Evolutionary conservation across 1,140 invertebrate species (phyloP), one percentile per base, ranked within the genome.

Genomic region (Mesaphorura yosii): DNA sequence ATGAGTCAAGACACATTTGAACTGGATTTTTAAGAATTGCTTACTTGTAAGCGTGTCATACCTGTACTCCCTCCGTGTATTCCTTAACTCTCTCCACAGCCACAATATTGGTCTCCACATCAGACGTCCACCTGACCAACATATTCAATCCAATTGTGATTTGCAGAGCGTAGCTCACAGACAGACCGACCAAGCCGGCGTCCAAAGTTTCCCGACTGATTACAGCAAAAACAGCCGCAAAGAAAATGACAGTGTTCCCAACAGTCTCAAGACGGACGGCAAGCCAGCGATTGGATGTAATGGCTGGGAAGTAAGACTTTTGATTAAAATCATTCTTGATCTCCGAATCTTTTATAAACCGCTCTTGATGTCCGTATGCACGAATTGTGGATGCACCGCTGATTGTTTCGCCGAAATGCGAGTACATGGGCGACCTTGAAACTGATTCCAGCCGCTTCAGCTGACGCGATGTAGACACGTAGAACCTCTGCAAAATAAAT

Each of bases 391-490:
- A 73, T 0, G 81, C 78, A 42, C 84, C 84, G 69, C 60, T 39
- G 50, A 64, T 49, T 3, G 51, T 93, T 77, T 97, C 93, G 44
- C 90, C 86, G 69, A 98, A 97, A 72, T 98, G 93, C 3, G 92
- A 93, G 71, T 95, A 98, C 65, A 98, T 95, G 0, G 95, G 94
- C 14, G 92, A 97, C 42, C 91, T 4, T 17, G 46, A 31, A 10
- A 95, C 83, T 0, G 93, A 97, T 69, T 98, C 93, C 25, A 98
- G 67, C 39, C 95, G 77, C 73, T 95, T 97, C 50, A 98, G 68
- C 67, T 98, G 94, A 23, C 94, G 72, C 2, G 92, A 96, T 0
- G 92, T 88, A 20, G 64, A 55, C 42, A 98, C 88, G 69, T 97
- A 98, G 73, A 96, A 92, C 59, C 88, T 80, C 78, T 96, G 72